Evolutionary conservation across 2,113 vertebrate species (phyloP), one percentile per base, ranked within the genome.

Genomic region (Chascanopsetta lugubris): DNA sequence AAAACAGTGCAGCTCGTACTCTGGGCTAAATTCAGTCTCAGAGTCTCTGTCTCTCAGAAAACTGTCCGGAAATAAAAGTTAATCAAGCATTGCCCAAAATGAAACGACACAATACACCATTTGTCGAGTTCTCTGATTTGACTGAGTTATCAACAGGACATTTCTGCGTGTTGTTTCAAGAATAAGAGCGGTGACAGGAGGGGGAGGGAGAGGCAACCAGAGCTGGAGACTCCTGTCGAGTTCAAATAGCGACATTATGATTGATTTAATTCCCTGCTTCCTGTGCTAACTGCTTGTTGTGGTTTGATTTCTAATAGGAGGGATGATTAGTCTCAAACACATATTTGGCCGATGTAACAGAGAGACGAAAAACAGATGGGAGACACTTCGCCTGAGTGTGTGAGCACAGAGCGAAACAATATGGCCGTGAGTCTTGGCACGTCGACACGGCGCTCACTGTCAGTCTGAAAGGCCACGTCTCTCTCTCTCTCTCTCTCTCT

Each of bases 401-500:
- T 42, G 38, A 18, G 38, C 15, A 32, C 34, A 43, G 34, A 50
- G 30, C 42, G 20, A 67, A 60, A 42, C 46, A 34, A 45, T 56
- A 27, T 20, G 26, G 24, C 54, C 2, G 1, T 11, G 57, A 77
- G 60, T 56, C 43, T 42, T 67, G 61, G 42, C 58, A 68, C 34
- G 26, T 53, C 62, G 0, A 51, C 10, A 7, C 50, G 43, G 62
- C 61, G 36, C 13, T 47, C 64, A 68, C 64, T 61, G 82, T 78
- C 72, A 60, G 56, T 43, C 60, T 65, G 38, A 77, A 75, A 80
- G 64, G 73, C 69, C 77, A 62, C 6, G 53, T 63, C 68, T 77
- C 63, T 67, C 67, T 55, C 46, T 38, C 34, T n/a, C n/a, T n/a
- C n/a, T n/a, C n/a, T n/a, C n/a, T n/a, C n/a, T n/a, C n/a, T n/a